Base-by-base conservation (phyloP, 2,888 invertebrate genomes). In the Syrista parreyssii region DNA sequence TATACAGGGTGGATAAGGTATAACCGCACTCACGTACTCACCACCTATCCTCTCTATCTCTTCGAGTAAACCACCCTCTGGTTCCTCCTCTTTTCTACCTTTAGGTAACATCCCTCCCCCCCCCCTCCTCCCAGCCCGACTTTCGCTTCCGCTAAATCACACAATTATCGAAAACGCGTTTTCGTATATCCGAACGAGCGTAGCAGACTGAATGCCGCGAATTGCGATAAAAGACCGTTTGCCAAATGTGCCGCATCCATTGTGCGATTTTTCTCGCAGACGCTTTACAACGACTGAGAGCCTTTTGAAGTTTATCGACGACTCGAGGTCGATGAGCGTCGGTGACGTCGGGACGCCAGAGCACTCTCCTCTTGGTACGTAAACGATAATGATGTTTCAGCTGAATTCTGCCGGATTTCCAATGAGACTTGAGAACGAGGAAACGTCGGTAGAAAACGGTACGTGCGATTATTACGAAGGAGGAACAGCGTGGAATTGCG, bases 161-260 rank as follows among this genome's bases (percentile, higher is more conserved):
- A 85, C 90, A 87, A 91, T 91, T 90, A 90, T 90, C 86, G 89
- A 89, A 89, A 89, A 89, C 83, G 84, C 88, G 86, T 90, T 89
- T 87, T 86, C 82, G 85, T 86, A 84, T 55, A 55, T 84, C 79
- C 78, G 79, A 9, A 55, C 6, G 40, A 55, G 23, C 1, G 73
- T 55, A 9, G 40, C 40, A 55, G 40, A 23, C 40, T 55, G 40
- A 55, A 55, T 9, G 40, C 23, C 40, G 40, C 40, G 40, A 55
- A 55, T 55, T 4, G 40, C 40, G 40, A 55, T 55, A 55, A 55
- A 55, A 55, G 40, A 55, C 40, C 15, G 40, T 55, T 55, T 23
- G 40, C 40, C 40, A 55, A 55, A 55, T 55, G 40, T 55, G 40
- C 40, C 40, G 40, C 40, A 55, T 55, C 40, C 40, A 55, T 55